Percentiles rank a stretch among this genome's conserved stretches.
phyloP scores from a whole-genome alignment of 2,888 invertebrate species.

The Scaptomyza parva region DNA sequence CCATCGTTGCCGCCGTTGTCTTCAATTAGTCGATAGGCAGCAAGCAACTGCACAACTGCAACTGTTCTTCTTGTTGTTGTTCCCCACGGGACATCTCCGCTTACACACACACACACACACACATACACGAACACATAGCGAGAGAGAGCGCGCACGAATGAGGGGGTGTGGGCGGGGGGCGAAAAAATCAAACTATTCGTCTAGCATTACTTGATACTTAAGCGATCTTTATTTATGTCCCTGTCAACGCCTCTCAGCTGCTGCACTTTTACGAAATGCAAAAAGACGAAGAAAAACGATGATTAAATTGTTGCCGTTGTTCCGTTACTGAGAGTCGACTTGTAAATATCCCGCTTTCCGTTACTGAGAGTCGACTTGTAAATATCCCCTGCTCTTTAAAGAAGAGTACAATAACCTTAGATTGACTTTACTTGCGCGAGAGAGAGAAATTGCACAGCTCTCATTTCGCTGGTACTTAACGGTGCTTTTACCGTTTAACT shows the following conservation, averaged over 20 bases:
- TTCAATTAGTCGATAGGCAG: slow-evolving; percentile 71
- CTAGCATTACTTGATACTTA: slow-evolving; percentile 76
- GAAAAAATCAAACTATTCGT: slow-evolving; percentile 67
- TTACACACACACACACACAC: slow-evolving; percentile 42
- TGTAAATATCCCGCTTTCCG: not conserved
- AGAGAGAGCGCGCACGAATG: slow-evolving; percentile 1
- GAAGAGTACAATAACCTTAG: not conserved
- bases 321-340: not conserved
- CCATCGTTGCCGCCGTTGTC: slow-evolving; percentile 64
- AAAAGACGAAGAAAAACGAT: slow-evolving; percentile 16
- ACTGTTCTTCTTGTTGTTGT: slow-evolving; percentile 8
- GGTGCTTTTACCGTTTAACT: not conserved
- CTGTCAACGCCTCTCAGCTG: slow-evolving; percentile 82
- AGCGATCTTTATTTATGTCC: slow-evolving; percentile 80
- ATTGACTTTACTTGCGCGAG: not conserved
- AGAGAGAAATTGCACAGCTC: not conserved
- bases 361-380: not conserved
- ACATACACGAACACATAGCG: not conserved
- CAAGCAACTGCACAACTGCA: slow-evolving; percentile 45
- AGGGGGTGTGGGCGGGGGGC: not conserved
- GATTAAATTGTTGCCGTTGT: slow-evolving; percentile 6
- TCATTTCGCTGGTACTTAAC: not conserved
- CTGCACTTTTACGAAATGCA: slow-evolving; percentile 47
- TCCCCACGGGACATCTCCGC: slow-evolving; percentile 62
- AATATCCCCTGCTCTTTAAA: not conserved